A percentile compares a stretch with the other conserved stretches of the same genome.
These are phyloP conservation scores for Melanotaenia parkinsoni DNA, from an alignment of 2,797 vertebrate species.

Conservation along the genomic window DNA sequence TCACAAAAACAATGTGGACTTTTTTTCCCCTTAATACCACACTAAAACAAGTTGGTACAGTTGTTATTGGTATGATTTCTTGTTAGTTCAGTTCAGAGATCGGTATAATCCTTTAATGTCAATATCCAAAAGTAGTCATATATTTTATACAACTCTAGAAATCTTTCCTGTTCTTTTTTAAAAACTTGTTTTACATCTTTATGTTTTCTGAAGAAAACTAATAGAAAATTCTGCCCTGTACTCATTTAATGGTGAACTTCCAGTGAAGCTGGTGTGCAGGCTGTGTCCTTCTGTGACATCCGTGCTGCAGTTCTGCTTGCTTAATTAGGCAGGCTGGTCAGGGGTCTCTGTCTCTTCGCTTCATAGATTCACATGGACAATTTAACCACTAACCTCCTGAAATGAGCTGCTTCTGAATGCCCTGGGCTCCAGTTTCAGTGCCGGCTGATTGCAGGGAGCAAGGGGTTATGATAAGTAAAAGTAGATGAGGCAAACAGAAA, in stretches of 20 bases:
- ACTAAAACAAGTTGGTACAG: slow-evolving; percentile 55
- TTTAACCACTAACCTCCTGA: slow-evolving; percentile 87
- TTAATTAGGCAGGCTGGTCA: slow-evolving; percentile 84
- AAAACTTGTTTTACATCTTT: neutral
- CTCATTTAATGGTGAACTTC: slow-evolving; percentile 2
- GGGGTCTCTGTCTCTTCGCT: slow-evolving; percentile 73
- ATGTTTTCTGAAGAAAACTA: neutral
- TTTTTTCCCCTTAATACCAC: slow-evolving; percentile 53
- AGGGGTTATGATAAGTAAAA: slow-evolving; percentile 75
- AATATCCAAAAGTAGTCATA: neutral
- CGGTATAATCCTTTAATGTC: neutral
- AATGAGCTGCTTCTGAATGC: slow-evolving; percentile 83
- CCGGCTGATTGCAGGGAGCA: slow-evolving; percentile 66
- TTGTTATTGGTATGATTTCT: slow-evolving; percentile 28
- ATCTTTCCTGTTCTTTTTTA: neutral
- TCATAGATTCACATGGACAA: slow-evolving; percentile 86
- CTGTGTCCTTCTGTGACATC: slow-evolving; percentile 42
- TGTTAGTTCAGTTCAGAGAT: slow-evolving; percentile 25
- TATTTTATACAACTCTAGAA: neutral
- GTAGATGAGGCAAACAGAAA: slow-evolving; percentile 35
- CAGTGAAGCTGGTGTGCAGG: neutral
- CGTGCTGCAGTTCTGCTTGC: slow-evolving; percentile 58
- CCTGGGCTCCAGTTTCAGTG: slow-evolving; percentile 81
- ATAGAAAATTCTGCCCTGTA: neutral
- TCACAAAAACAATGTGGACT: slow-evolving; percentile 58